Evolutionary conservation across 2,797 vertebrate genomes (phyloP).

Genomic region (Trichosurus vulpecula): DNA sequence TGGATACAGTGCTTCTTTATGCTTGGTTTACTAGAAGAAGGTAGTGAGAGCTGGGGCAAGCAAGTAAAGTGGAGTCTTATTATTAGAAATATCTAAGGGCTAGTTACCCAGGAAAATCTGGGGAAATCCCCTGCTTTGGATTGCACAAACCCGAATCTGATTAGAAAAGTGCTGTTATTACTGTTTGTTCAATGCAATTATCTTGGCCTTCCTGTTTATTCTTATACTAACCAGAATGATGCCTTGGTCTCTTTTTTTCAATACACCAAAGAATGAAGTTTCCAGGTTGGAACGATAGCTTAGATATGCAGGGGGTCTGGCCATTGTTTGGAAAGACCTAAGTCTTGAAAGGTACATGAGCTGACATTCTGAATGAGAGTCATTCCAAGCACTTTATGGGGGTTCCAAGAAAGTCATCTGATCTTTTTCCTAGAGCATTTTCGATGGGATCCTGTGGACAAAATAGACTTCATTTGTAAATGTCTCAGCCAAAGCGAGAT

Average conservation of each 20-base stretch:
- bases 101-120: constrained; percentile 28
- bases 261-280: constrained; percentile 25
- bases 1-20: not conserved
- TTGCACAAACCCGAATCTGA: constrained; percentile 45
- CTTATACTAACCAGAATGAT: constrained; percentile 15
- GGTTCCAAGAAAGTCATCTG: not conserved
- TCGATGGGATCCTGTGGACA: not conserved
- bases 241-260: not conserved
- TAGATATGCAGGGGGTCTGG: not conserved
- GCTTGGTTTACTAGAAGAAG: constrained; percentile 44
- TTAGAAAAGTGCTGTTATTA: constrained; percentile 46
- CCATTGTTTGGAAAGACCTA: constrained; percentile 12
- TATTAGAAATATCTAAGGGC: constrained; percentile 26
- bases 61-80: constrained; percentile 47
- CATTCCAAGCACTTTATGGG: not conserved
- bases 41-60: constrained; percentile 21
- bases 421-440: constrained; percentile 25
- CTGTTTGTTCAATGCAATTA: constrained; percentile 24
- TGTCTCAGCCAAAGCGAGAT: not conserved
- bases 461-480: not conserved
- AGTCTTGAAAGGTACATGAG: constrained; percentile 16
- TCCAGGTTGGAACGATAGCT: constrained; percentile 24
- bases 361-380: constrained; percentile 43
- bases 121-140: constrained; percentile 43
- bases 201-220: constrained; percentile 34